Percentiles rank a stretch among this genome's conserved stretches.
Evolutionary conservation across 2,797 vertebrate genomes (phyloP).

Genomic region (Typhlichthys eigenmanni): DNA sequence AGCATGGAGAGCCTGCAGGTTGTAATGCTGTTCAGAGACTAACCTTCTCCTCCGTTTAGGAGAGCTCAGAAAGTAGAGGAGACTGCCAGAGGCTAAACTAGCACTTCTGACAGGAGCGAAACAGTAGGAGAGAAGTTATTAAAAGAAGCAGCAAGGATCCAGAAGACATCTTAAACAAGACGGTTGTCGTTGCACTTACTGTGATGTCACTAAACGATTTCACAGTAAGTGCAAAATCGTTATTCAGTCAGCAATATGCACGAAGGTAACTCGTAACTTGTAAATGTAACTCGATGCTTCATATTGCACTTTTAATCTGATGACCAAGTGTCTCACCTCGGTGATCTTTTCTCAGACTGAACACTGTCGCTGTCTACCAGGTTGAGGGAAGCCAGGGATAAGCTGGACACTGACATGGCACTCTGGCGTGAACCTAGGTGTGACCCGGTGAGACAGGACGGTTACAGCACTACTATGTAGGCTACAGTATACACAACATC

Average conservation of each 20-base stretch:
- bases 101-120: slow-evolving; percentile 72
- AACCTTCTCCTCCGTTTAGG: slow-evolving; percentile 80
- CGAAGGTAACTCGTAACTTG: no score
- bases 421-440: slow-evolving; percentile 83
- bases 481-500: not conserved
- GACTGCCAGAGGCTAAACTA: slow-evolving; percentile 80
- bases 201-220: not conserved
- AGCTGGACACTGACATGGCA: slow-evolving; percentile 95
- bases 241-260: no score
- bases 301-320: not conserved
- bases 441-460: slow-evolving; percentile 59
- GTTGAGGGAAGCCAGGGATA: slow-evolving; percentile 93
- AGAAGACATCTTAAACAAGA: slow-evolving; percentile 48
- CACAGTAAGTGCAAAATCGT: not conserved
- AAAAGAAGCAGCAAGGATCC: slow-evolving; percentile 40
- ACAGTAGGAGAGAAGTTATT: slow-evolving; percentile 38
- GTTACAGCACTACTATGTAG: slow-evolving; percentile 48
- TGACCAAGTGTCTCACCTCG: slow-evolving; percentile 81
- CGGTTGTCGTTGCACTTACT: slow-evolving; percentile 13
- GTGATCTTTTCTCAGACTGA: slow-evolving; percentile 89
- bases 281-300: not conserved
- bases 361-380: slow-evolving; percentile 89
- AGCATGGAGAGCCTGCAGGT: slow-evolving; percentile 35
- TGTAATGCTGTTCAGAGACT: slow-evolving; percentile 55
- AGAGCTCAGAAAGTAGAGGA: slow-evolving; percentile 79